Evolutionary conservation across 2,888 invertebrate species (phyloP), one percentile per base, ranked within the genome.

Genomic region (Phyllotreta cruciferae): DNA sequence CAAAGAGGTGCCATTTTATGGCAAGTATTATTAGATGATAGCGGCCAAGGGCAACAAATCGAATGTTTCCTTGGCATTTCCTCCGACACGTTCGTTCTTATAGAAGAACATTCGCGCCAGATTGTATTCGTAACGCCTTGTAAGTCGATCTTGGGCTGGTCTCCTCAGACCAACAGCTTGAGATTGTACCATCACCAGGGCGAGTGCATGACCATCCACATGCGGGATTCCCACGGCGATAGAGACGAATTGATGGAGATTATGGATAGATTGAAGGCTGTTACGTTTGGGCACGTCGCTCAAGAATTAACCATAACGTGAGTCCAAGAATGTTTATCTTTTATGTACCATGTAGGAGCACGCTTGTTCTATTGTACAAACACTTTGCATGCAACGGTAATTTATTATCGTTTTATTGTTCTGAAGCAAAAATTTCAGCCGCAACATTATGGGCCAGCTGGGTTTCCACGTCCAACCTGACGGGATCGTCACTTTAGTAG

Each of bases 381-480:
- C 24, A 1, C 4, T 2, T 41, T 41, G 41, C 9, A 38, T 38
- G 38, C n/a, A 38, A 38, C 6, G 9, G 3, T 41, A 4, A n/a
- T 41, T 41, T 37, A 44, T 49, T 52, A 58, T 58, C 11, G 42
- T 58, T 60, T 53, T 44, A 42, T 60, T 55, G 38, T 56, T 56
- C 39, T 53, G 35, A 61, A 66, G 55, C 35, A 66, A 63, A 64
- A 60, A 58, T 72, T 71, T 64, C 58, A 73, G 72, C 64, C 85
- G 96, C 13, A 95, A 94, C 77, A 87, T 88, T 55, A 85, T 91
- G 72, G 90, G 93, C 9, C 95, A 95, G 78, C 86, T 96, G 52
- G 96, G 94, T 9, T 93, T 93, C 81, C 92, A 93, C 81, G 94
- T 96, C 39, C 94, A 95, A 76, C 92, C 93, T 10, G 96, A 96